Evolutionary conservation across 37 sponge, comb jelly and placozoan genomes (phyloP).

Genomic region (Dysidea cf. avara): DNA sequence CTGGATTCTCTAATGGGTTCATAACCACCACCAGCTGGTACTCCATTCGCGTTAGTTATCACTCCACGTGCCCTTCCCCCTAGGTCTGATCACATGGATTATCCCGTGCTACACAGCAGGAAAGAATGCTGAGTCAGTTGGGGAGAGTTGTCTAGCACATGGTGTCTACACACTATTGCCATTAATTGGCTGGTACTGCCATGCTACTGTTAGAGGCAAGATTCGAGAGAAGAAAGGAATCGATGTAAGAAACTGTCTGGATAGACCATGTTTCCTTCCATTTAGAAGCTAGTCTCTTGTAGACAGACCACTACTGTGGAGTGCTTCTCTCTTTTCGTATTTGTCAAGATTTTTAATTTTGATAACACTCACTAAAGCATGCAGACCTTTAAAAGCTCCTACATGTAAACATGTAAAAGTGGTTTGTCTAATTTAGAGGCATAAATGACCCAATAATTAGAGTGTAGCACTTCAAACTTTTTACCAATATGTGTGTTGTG

Average conservation of each 20-base stretch:
- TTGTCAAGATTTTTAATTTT: neutral
- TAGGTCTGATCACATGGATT: slow-evolving; percentile 46
- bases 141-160: slow-evolving; percentile 37
- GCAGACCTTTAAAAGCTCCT: too few species aligned
- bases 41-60: neutral
- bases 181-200: slow-evolving; percentile 36
- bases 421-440: too few species aligned
- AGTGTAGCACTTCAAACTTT: too few species aligned
- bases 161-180: slow-evolving; percentile 26
- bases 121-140: slow-evolving; percentile 53
- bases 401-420: too few species aligned
- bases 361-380: too few species aligned
- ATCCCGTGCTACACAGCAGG: slow-evolving; percentile 60
- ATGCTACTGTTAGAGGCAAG: slow-evolving; percentile 44
- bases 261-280: neutral
- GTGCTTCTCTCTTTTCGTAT: neutral
- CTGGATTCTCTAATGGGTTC: neutral
- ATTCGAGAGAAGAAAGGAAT: slow-evolving; percentile 53
- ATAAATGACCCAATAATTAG: too few species aligned
- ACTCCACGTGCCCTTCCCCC: neutral
- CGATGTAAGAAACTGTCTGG: slow-evolving; percentile 21
- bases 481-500: too few species aligned
- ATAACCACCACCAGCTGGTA: neutral
- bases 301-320: neutral
- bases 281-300: neutral